Evolutionary conservation across 2,113 vertebrate species (phyloP), one percentile per base, ranked within the genome.

Genomic region (Oryctolagus cuniculus): DNA sequence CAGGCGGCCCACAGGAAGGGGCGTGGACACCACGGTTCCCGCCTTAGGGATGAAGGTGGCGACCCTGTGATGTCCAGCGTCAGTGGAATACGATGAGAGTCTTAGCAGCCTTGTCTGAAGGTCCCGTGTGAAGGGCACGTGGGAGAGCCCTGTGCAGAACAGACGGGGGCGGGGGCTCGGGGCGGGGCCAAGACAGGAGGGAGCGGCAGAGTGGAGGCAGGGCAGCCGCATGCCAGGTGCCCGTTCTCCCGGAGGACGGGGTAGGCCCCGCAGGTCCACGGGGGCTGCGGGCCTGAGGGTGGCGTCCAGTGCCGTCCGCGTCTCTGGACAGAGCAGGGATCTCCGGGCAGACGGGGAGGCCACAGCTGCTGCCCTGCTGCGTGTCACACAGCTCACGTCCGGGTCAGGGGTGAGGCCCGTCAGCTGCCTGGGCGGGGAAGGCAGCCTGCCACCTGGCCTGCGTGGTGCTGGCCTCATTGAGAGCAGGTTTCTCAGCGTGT

Each of bases 201-300:
- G 10, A 90, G 75, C 27, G 36, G 5, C 55, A 4, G 22, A 31
- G 81, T 25, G 2, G 6, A 49, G 64, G 10, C 27, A 10, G 70
- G 58, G 12, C 49, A 16, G 1, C 15, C 22, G 31, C 21, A 5
- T 11, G 7, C 29, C 0, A 0, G 66, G 12, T 0, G 0, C 36
- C 12, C 0, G 2, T 77, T 66, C 87, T 19, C 34, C 44, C 5
- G 69, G 10, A 38, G 58, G 58, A 27, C 4, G 34, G 58, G 8
- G 22, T 38, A 15, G 58, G 6, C 2, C 22, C 58, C 38, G 58
- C 15, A 38, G 34, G 24, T 27, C 13, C 79, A 2, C 0, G 5
- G 34, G 15, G 78, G 19, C 0, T 21, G 19, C 15, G 34, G 78
- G 55, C 10, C 49, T 31, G 10, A 3, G 22, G 31, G 49, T 58